Conservation (phyloP, 2,113 vertebrate genomes). For the Microcebus jonahi region DNA sequence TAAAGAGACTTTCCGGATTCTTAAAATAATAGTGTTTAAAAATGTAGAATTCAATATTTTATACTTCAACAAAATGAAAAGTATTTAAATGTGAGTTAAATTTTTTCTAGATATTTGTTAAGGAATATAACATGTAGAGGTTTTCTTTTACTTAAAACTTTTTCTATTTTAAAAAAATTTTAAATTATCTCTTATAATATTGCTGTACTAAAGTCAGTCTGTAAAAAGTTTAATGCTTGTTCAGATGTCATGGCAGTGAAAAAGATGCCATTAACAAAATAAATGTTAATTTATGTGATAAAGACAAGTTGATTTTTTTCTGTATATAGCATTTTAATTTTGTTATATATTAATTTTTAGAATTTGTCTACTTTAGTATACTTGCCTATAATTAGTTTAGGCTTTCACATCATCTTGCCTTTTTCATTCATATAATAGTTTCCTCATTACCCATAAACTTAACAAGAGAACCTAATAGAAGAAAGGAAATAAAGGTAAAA, state of each 20-base stretch:
- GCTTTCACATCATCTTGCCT: not conserved
- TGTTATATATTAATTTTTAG: not conserved
- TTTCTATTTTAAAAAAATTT: not conserved
- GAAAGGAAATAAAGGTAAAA: not conserved
- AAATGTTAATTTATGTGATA: constrained; percentile 40
- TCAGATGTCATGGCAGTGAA: constrained; percentile 3
- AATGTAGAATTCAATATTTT: constrained; percentile 62
- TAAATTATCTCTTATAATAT: not conserved
- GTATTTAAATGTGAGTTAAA: constrained; percentile 55
- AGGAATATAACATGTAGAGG: not conserved
- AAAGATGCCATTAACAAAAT: constrained; percentile 45
- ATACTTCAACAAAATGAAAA: constrained; percentile 62
- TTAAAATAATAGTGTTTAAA: constrained; percentile 71
- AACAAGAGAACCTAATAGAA: not conserved
- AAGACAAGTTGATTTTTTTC: not conserved
- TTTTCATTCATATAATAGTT: not conserved
- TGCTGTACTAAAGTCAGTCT: constrained; percentile 12
- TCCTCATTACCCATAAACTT: not conserved
- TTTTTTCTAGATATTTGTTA: constrained; percentile 56
- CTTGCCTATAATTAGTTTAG: not conserved
- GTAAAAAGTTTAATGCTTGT: constrained; percentile 31
- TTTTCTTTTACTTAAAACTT: constrained; percentile 37
- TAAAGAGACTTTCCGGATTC: constrained; percentile 55
- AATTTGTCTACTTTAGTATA: not conserved
- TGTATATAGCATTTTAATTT: not conserved